A percentile compares a stretch with the other conserved stretches of the same genome.
Conservation (phyloP, 2,888 invertebrate species). For the Linnaemya vulpina region DNA sequence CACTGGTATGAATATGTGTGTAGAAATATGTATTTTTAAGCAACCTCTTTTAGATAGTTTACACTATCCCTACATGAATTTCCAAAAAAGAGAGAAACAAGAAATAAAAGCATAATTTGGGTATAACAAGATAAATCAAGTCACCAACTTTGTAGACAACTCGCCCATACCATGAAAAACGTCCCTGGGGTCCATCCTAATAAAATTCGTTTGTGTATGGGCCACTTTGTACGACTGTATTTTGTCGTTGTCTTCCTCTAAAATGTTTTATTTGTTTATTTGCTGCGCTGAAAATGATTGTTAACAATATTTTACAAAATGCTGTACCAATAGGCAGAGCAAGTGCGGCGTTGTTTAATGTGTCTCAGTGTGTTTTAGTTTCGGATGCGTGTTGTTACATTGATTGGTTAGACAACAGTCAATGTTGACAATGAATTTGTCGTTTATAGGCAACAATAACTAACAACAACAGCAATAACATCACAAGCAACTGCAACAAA, state of each 20-base stretch:
- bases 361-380: constrained; percentile 14
- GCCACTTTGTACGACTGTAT: constrained; percentile 22
- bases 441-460: constrained; percentile 45
- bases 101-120: too few species aligned
- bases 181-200: background rate
- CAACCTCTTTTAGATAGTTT: too few species aligned
- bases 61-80: too few species aligned
- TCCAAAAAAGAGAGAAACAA: too few species aligned
- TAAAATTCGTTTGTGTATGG: background rate
- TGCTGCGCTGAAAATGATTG: constrained; percentile 70
- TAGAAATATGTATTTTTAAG: too few species aligned
- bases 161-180: too few species aligned
- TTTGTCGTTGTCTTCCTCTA: constrained; percentile 60
- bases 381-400: constrained; percentile 66
- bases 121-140: too few species aligned
- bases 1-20: too few species aligned
- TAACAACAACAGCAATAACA: constrained; percentile 3
- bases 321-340: constrained; percentile 32
- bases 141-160: too few species aligned
- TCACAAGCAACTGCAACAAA: constrained; percentile 43
- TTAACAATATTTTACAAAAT: constrained; percentile 71
- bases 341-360: constrained; percentile 15
- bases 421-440: constrained; percentile 69
- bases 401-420: constrained; percentile 66
- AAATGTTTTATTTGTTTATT: constrained; percentile 70